These are phyloP conservation scores for Ceratosolen solmsi DNA, from an alignment of 1,140 invertebrate genomes.

Conservation along the genomic window DNA sequence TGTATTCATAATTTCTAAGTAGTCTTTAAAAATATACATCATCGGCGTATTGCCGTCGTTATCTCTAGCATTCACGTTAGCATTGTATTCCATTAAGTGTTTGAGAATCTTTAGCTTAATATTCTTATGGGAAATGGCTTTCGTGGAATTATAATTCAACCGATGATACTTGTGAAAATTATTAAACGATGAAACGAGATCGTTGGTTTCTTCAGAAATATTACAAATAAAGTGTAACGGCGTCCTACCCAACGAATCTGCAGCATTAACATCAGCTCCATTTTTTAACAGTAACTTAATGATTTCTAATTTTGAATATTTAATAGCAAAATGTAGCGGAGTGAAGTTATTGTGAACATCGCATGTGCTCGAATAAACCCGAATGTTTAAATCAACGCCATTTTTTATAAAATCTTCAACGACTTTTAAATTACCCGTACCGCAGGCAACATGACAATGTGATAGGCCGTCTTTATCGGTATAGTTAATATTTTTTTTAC, in stretches of 20 bases:
- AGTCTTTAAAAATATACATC: neutral
- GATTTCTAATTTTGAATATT: neutral
- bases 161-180: too few species aligned
- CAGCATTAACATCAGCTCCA: neutral
- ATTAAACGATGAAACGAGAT: neutral
- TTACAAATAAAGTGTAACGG: neutral
- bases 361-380: neutral
- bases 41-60: neutral
- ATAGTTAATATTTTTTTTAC: neutral
- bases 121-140: neutral
- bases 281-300: neutral
- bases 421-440: too few species aligned
- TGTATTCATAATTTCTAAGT: neutral
- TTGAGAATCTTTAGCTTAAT: neutral
- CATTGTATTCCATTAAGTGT: neutral
- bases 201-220: neutral
- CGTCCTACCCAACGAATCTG: neutral
- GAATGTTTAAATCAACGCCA: neutral
- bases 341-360: neutral
- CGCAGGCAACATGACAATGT: too few species aligned
- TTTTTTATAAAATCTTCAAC: too few species aligned
- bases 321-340: conserved; percentile 8
- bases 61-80: neutral
- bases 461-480: neutral
- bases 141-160: too few species aligned